Evolutionary conservation across 2,113 vertebrate genomes (phyloP), one percentile per base, ranked within the genome.

Genomic region (Piprites chloris): DNA sequence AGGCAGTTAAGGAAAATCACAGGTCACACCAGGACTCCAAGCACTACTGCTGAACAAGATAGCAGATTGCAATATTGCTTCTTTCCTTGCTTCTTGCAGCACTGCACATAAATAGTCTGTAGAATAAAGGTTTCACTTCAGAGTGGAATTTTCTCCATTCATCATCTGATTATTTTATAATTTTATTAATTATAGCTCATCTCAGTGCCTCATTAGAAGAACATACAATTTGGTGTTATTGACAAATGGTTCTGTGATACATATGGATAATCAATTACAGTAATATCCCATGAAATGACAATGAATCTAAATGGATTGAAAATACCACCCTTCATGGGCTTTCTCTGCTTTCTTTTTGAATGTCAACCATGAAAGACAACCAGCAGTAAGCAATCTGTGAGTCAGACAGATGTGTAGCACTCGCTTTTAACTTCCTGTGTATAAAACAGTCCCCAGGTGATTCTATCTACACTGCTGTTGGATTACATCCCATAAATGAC

Each of bases 101-200:
- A 4, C 13, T 77, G 65, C 21, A 59, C 23, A 68, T n/a, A 39
- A 37, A 50, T 61, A 86, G 14, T 27, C 81, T 69, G 53, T 33
- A 53, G 28, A 66, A 61, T 49, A 86, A 55, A 76, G 23, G 28
- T 65, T 78, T 42, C 24, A 23, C 55, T 85, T 82, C 8, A 30
- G 66, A 89, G 52, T 16, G 33, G 42, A 85, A 76, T 92, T 87
- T 92, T 46, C 47, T 58, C n/a, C 24, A 76, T 87, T 93, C 12
- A 53, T 87, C 55, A 30, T 73, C 33, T 50, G 53, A 90, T 95
- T 87, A 78, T 78, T 85, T 91, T 82, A 33, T 66, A 58, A 87
- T 86, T 89, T 87, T 85, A 73, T 96, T 79, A 94, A 91, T 85
- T 75, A 59, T 61, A 73, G 27, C 21, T 79, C 37, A 66, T 82